phyloP scores from a whole-genome alignment of 2,113 vertebrate genomes.

The Phylloscopus trochilus region DNA sequence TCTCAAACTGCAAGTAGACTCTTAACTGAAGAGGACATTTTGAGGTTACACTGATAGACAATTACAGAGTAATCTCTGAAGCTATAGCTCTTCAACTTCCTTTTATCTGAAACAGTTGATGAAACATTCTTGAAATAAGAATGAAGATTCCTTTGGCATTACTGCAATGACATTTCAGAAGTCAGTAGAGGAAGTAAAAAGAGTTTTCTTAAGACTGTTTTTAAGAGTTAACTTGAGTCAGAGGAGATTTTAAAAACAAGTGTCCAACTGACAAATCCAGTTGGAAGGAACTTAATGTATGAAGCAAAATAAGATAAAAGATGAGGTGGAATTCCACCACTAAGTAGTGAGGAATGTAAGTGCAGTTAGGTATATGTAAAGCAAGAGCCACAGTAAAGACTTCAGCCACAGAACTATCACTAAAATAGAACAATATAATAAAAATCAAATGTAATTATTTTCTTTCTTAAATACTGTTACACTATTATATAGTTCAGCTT shows the following conservation, averaged over 20 bases:
- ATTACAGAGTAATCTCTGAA: background rate
- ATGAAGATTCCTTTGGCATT: background rate
- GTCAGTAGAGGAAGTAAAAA: background rate
- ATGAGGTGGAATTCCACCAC: background rate
- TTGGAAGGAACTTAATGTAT: background rate
- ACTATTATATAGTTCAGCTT: background rate
- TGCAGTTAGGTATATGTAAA: background rate
- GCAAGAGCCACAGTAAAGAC: background rate
- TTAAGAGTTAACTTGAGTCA: background rate
- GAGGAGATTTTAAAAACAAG: background rate
- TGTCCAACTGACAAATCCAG: background rate
- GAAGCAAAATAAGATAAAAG: background rate
- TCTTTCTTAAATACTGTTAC: background rate
- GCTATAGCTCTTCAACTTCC: background rate
- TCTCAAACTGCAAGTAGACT: background rate
- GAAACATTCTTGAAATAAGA: background rate
- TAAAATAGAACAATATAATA: background rate
- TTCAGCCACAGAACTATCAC: background rate
- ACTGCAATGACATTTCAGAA: background rate
- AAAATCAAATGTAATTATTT: background rate
- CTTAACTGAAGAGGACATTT: background rate
- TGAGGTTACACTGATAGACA: background rate
- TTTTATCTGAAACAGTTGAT: background rate
- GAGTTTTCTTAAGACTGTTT: background rate
- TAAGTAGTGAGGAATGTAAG: background rate